Evolutionary conservation across 1,140 invertebrate species (phyloP).

Genomic region (Cyclina sinensis): DNA sequence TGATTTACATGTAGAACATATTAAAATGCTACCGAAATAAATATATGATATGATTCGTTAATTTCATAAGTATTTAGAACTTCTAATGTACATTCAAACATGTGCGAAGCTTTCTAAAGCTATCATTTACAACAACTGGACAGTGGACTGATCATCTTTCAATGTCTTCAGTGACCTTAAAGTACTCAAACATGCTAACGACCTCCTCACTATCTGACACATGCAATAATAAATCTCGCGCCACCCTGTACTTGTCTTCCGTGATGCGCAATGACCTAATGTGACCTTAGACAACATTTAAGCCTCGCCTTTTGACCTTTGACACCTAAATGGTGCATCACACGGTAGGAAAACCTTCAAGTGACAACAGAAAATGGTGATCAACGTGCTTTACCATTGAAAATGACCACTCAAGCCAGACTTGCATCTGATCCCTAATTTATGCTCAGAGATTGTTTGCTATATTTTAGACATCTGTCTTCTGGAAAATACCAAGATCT

Average conservation of each 20-base stretch:
- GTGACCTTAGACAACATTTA: conserved; percentile 15
- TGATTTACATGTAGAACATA: too few species aligned
- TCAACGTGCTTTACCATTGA: neutral
- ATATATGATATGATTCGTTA: too few species aligned
- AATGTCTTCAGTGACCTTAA: neutral
- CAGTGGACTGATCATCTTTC: neutral
- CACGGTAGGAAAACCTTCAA: neutral
- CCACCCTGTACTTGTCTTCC: neutral
- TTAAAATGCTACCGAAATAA: too few species aligned
- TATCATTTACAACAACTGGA: neutral
- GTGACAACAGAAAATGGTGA: neutral
- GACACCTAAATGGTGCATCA: neutral
- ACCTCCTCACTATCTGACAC: neutral
- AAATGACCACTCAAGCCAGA: neutral
- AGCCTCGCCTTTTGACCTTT: neutral
- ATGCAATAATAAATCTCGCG: neutral
- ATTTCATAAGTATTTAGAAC: too few species aligned
- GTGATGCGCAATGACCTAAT: conserved; percentile 26
- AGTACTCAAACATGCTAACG: conserved; percentile 28
- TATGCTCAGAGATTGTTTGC: neutral
- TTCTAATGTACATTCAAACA: too few species aligned
- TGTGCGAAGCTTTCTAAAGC: too few species aligned
- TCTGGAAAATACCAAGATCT: too few species aligned
- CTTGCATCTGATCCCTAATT: neutral
- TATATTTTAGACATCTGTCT: neutral